These are phyloP conservation scores for Listronotus bonariensis DNA, from an alignment of 1,140 invertebrate genomes.

Conservation along the genomic window DNA sequence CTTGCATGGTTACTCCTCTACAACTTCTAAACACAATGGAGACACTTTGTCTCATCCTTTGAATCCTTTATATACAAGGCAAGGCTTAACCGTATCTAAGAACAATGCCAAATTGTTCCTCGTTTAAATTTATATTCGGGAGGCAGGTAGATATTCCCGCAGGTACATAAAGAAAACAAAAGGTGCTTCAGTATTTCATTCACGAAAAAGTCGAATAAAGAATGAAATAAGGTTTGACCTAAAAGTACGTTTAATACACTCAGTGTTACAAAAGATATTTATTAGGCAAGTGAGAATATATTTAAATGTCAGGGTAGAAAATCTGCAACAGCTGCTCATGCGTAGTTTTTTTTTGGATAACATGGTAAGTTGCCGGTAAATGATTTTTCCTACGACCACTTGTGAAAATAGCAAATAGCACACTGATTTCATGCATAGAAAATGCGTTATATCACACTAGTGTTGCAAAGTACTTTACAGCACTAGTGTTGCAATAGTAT, in stretches of 20 bases:
- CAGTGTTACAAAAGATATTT: not conserved
- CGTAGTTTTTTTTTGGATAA: no score
- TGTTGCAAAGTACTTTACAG: no score
- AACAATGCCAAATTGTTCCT: slow-evolving; percentile 8
- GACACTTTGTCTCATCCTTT: slow-evolving; percentile 5
- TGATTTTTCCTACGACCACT: no score
- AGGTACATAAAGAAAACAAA: slow-evolving; percentile 12
- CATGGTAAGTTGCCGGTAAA: no score
- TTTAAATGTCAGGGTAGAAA: no score
- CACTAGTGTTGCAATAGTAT: no score
- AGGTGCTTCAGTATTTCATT: slow-evolving; percentile 12
- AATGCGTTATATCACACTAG: no score
- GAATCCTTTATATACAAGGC: slow-evolving; percentile 3
- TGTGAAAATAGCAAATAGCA: no score
- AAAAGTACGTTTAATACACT: not conserved
- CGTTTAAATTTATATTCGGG: slow-evolving; percentile 14
- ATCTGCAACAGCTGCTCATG: no score
- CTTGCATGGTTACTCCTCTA: no score
- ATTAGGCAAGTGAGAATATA: no score
- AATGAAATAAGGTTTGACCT: not conserved
- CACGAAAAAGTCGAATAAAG: not conserved
- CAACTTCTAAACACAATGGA: not conserved
- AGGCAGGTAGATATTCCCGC: slow-evolving; percentile 11
- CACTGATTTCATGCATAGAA: no score
- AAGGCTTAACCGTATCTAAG: slow-evolving; percentile 10